These are phyloP conservation scores for Grantiella picta DNA, from an alignment of 2,113 vertebrate species.

Conservation along the genomic window DNA sequence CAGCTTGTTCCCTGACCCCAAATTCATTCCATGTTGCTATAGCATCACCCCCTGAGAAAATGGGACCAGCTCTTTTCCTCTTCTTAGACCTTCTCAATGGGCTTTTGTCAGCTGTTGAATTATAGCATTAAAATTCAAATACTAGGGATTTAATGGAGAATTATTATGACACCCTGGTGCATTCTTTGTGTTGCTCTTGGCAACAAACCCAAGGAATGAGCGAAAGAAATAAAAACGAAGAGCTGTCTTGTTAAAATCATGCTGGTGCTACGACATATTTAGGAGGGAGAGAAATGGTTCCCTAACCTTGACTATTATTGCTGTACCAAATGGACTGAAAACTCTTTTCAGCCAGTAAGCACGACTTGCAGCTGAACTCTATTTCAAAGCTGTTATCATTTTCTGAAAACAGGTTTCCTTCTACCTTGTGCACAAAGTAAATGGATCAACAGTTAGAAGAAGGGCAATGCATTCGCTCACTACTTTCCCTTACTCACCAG, in stretches of 20 bases:
- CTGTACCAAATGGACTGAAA: neutral
- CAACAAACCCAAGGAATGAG: constrained; percentile 69
- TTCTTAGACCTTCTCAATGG: constrained; percentile 75
- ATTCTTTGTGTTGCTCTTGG: constrained; percentile 77
- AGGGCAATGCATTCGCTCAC: neutral
- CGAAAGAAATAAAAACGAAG: constrained; percentile 61
- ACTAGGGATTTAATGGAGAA: constrained; percentile 81
- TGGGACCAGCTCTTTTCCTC: constrained; percentile 70
- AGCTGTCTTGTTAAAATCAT: constrained; percentile 53
- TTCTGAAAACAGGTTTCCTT: constrained; percentile 38
- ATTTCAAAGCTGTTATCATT: constrained; percentile 33
- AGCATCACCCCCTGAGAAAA: constrained; percentile 83
- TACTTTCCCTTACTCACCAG: neutral
- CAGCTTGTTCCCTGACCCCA: constrained; percentile 78
- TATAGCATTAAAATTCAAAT: constrained; percentile 87
- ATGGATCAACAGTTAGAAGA: constrained; percentile 10
- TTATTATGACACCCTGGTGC: constrained; percentile 81
- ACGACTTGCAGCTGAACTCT: neutral
- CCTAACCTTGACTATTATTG: constrained; percentile 12
- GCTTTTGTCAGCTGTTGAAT: constrained; percentile 84
- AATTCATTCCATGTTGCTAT: constrained; percentile 86
- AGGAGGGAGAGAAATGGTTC: constrained; percentile 37
- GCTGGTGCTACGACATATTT: constrained; percentile 30
- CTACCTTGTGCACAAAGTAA: constrained; percentile 28
- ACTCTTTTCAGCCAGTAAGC: neutral